phyloP scores from a whole-genome alignment of 2,888 invertebrate genomes.

The Argynnis bischoffii region DNA sequence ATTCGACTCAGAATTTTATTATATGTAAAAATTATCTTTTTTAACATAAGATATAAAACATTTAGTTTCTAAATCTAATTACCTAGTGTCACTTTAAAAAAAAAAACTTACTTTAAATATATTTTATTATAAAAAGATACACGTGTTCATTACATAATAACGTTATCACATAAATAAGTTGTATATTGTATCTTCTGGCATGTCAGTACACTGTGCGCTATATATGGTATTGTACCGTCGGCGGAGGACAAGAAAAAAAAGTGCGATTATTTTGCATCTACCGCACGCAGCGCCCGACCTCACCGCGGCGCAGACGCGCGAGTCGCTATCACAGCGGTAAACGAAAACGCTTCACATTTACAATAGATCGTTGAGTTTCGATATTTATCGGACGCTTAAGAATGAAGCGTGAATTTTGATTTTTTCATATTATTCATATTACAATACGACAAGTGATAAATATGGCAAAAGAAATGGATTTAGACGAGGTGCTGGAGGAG shows the following conservation, averaged over 20 bases:
- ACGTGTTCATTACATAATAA: too few species aligned
- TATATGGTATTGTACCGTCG: not conserved
- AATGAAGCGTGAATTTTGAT: not conserved
- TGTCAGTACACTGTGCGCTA: not conserved
- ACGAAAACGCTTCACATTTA: not conserved
- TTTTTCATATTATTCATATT: not conserved
- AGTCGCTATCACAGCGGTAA: not conserved
- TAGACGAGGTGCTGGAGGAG: slow-evolving; percentile 60
- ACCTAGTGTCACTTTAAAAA: too few species aligned
- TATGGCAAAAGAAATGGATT: slow-evolving; percentile 41
- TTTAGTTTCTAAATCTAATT: too few species aligned
- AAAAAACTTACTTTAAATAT: too few species aligned
- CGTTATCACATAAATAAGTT: not conserved
- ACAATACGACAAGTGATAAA: not conserved
- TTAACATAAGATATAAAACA: too few species aligned
- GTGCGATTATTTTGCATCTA: slow-evolving; percentile 10
- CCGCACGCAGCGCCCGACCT: not conserved
- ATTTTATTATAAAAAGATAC: too few species aligned
- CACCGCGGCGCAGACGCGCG: slow-evolving; percentile 8
- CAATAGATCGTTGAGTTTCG: not conserved
- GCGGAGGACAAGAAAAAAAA: slow-evolving; percentile 8
- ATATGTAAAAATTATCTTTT: too few species aligned
- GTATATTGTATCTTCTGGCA: not conserved
- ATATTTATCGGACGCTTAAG: not conserved
- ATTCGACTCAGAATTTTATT: too few species aligned